These are phyloP conservation scores for Dendrolimus pini DNA, from an alignment of 2,888 invertebrate species.

Conservation along the genomic window DNA sequence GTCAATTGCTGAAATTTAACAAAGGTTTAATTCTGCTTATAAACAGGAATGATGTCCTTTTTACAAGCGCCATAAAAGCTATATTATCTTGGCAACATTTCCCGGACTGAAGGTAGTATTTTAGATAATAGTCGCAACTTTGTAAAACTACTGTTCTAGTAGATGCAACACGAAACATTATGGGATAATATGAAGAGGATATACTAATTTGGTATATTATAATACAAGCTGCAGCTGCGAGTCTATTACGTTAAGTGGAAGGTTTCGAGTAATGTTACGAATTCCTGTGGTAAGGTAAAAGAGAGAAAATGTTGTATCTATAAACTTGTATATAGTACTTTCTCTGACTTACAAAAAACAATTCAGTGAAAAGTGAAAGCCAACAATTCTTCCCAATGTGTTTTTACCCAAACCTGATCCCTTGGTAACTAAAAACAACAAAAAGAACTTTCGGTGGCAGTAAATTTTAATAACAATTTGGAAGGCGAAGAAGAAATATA, in stretches of 20 bases:
- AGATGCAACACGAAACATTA: conserved; percentile 17
- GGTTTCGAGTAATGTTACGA: too few relatives aligned
- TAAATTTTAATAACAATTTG: conserved; percentile 59
- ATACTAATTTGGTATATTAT: too few relatives aligned
- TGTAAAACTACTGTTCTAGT: conserved; percentile 8
- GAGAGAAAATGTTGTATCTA: too few relatives aligned
- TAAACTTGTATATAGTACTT: too few relatives aligned
- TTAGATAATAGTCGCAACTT: background rate
- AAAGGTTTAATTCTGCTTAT: background rate
- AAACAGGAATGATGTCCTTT: background rate
- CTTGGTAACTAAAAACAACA: conserved; percentile 7
- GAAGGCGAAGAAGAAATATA: conserved; percentile 31
- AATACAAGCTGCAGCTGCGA: too few relatives aligned
- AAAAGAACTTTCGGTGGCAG: conserved; percentile 31
- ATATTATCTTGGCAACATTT: background rate
- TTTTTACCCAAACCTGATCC: background rate
- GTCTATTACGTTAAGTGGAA: too few relatives aligned
- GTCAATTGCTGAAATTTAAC: background rate
- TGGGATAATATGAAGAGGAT: conserved; percentile 6
- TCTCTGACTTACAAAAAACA: too few relatives aligned
- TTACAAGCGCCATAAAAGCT: background rate
- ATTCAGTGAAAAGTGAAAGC: background rate
- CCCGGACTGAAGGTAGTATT: too few relatives aligned
- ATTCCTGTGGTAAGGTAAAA: too few relatives aligned
- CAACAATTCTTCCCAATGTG: background rate